Evolutionary conservation across 2,888 invertebrate genomes (phyloP), one percentile per base, ranked within the genome.

Genomic region (Drosophila meridiana): DNA sequence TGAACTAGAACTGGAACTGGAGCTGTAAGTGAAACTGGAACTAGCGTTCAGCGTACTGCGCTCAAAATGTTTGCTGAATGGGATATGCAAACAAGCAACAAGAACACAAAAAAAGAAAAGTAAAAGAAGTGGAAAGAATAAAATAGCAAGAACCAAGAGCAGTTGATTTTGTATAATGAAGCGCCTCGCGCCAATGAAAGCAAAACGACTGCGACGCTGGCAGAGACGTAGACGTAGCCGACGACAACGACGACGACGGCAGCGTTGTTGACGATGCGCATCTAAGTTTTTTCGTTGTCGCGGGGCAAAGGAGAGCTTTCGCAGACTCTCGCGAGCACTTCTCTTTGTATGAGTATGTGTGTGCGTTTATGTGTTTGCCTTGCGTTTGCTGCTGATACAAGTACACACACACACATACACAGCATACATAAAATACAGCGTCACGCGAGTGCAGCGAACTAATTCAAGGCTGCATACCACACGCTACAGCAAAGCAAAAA

Each of bases 401-500:
- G 40, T 61, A 70, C 69, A 70, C 43, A 66, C 42, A 55, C 53
- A 68, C n/a, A 43, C 61, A 59, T 45, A 36, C n/a, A 53, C 32
- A 67, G 58, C 67, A 81, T 71, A 80, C 65, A 79, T 76, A 80
- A 78, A 80, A 78, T 69, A 78, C 84, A 87, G 83, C 87, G 91
- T 87, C 91, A 88, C 90, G 89, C 92, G 92, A 93, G 93, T 93
- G 93, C 93, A 93, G 89, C 93, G 93, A 93, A 93, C 93, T 92
- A 92, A 93, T 93, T 93, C 93, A 93, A 93, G 93, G 93, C 93
- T 93, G 91, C 93, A 93, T 93, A 92, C 92, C 93, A 92, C 92
- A 91, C 89, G 80, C 81, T 79, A 80, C 53, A 72, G 80, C 73
- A 82, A 78, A 76, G 85, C 90, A 82, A 86, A 89, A 89, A 87